Base-by-base conservation (phyloP, 1,140 invertebrate species). In the Sogatella furcifera region DNA sequence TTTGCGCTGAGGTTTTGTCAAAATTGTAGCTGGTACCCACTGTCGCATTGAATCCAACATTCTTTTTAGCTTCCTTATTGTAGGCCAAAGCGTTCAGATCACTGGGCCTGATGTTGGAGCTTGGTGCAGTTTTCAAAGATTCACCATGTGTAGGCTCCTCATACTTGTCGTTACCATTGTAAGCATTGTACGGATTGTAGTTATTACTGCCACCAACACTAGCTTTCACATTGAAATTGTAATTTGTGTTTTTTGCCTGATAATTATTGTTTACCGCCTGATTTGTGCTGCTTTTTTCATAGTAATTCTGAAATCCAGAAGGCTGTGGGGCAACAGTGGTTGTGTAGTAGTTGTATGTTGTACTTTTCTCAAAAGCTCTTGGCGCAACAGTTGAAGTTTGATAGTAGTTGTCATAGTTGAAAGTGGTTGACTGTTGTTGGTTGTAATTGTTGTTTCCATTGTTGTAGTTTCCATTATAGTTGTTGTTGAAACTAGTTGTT, bases 61-160 rank as follows among this genome's bases (percentile, higher is more conserved):
- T 46, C 31, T 61, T 63, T 13, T 60, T 38, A 15, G 59, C 62
- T 22, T 68, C 64, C 11, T 66, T 58, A n/a, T 53, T 65, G 24
- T 64, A 64, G 10, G 60, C 58, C 31, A 67, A 52, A 1, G 67
- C 54, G 44, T 69, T 70, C 8, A 70, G 61, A 43, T 66, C 67
- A 44, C 67, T 69, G 0, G 66, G 62, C 56, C 63, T 66, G 5
- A 69, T 57, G 46, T 70, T 70, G 11, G 63, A 63, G 44, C 67
- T 69, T 1, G 59, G 65, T 4, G 69, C 67, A 6, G 69, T 68
- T 43, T 68, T 70, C 19, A 70, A 41, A 21, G 64, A 68, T 52
- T 70, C 69, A 5, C 63, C 66, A 14, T 65, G 55, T 10, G 28
- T 55, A 5, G 52, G 49, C 10, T 63, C 59, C 19, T 69, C 65